phyloP scores from a whole-genome alignment of 2,888 invertebrate species.

The Pandemis corylana region DNA sequence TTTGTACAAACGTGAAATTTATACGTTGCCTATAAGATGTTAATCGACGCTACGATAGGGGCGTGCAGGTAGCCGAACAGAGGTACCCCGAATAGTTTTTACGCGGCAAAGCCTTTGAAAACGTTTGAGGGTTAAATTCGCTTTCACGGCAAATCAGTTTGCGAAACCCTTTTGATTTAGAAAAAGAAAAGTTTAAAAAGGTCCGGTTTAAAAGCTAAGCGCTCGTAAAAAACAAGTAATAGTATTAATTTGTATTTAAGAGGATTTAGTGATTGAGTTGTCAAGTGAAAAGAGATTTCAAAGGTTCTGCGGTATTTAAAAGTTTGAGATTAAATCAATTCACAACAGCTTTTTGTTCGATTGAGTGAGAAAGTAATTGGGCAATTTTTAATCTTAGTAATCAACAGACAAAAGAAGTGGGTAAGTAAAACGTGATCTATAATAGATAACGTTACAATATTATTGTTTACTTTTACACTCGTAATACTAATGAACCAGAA shows the following conservation, averaged over 20 bases:
- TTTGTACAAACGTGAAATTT: slow-evolving; percentile 25
- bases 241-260: slow-evolving; percentile 43
- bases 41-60: slow-evolving; percentile 40
- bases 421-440: neutral
- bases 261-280: slow-evolving; percentile 43
- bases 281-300: slow-evolving; percentile 37
- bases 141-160: slow-evolving; percentile 73
- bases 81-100: slow-evolving; percentile 67
- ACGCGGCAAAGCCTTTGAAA: slow-evolving; percentile 56
- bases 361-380: slow-evolving; percentile 23
- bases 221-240: slow-evolving; percentile 40
- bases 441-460: neutral
- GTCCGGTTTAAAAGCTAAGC: slow-evolving; percentile 41
- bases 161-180: slow-evolving; percentile 69
- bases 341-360: slow-evolving; percentile 19
- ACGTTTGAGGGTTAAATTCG: slow-evolving; percentile 68
- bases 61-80: slow-evolving; percentile 50
- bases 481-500: no score
- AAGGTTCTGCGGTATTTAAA: slow-evolving; percentile 37
- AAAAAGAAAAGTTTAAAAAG: slow-evolving; percentile 55
- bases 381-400: slow-evolving; percentile 1
- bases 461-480: neutral
- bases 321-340: slow-evolving; percentile 28
- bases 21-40: slow-evolving; percentile 41
- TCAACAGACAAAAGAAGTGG: neutral